Evolutionary conservation across 2,888 invertebrate genomes (phyloP), one percentile per base, ranked within the genome.

Genomic region (Archips crataeganus): DNA sequence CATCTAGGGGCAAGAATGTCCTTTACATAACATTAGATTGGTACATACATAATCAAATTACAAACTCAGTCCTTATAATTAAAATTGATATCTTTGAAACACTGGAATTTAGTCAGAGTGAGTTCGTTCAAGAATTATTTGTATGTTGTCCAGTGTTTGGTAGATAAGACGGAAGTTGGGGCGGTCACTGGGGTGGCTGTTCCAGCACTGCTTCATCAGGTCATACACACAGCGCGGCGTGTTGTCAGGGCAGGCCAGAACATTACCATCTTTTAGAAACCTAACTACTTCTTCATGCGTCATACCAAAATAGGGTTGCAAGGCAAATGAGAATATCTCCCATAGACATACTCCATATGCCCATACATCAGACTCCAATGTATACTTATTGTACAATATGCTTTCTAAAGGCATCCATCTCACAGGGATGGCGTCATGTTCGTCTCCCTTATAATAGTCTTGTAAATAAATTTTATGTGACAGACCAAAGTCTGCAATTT

Each of bases 371-470:
- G 99, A 98, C 89, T 99, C 98, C 76, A 98, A 95, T 13, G 99
- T 99, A 90, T 99, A 99, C 89, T 98, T 98, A 91, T 99, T 99
- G 88, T 98, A 99, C 70, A 99, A 95, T 88, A 99, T 99, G 90
- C 99, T 98, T 90, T 99, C 99, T 75, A 99, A 94, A 34, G 99
- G 99, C 99, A 99, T 99, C 99, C 99, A 99, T 87, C 99, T 95
- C 36, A 99, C 98, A 49, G 99, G 99, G 81, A 99, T 98, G 15
- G 99, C 99, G 91, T 98, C 98, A 87, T 98, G 97, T 85, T 98
- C 98, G 88, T 98, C 97, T 11, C 99, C 99, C 90, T 98, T 98
- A 89, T 99, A 99, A 88, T 99, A 99, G 89, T 98, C 98, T 94
- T 98, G 98, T 78, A 98, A 94, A 93, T 99, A 98, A 85, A 99